A percentile compares a stretch with the other conserved stretches of the same genome.
phyloP scores from a whole-genome alignment of 2,888 invertebrate species.

The Balanococcus diminutus region DNA sequence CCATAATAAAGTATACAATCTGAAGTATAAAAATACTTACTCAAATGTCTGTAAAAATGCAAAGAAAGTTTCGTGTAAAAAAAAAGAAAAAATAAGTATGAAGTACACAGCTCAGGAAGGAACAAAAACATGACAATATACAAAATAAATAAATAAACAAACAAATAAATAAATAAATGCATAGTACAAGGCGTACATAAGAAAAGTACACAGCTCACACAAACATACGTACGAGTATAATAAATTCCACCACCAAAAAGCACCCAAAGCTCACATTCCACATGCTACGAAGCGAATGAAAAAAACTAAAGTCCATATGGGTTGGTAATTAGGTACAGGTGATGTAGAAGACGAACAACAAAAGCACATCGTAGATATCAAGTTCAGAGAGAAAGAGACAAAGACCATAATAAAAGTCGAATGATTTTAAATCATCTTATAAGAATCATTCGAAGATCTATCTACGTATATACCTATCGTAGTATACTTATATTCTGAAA shows the following conservation, averaged over 20 bases:
- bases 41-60: not conserved
- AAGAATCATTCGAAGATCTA: not conserved
- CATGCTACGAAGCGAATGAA: conserved; percentile 3
- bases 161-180: not conserved
- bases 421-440: not conserved
- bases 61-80: not conserved
- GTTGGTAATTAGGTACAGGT: no score
- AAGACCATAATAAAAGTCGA: not conserved
- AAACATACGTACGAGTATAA: not conserved
- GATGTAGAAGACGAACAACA: not conserved
- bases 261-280: not conserved
- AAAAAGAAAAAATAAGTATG: not conserved
- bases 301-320: no score
- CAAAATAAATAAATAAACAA: not conserved
- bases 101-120: not conserved
- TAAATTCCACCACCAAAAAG: not conserved
- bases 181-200: not conserved
- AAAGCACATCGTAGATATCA: not conserved
- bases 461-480: no score
- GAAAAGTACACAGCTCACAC: not conserved
- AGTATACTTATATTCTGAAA: conserved; percentile 23
- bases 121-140: not conserved
- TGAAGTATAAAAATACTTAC: not conserved
- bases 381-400: not conserved
- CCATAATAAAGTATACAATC: not conserved